Percentiles rank a stretch among this genome's conserved stretches.
Evolutionary conservation across 2,797 vertebrate genomes (phyloP).

Genomic region (Sebastes melanostomus): DNA sequence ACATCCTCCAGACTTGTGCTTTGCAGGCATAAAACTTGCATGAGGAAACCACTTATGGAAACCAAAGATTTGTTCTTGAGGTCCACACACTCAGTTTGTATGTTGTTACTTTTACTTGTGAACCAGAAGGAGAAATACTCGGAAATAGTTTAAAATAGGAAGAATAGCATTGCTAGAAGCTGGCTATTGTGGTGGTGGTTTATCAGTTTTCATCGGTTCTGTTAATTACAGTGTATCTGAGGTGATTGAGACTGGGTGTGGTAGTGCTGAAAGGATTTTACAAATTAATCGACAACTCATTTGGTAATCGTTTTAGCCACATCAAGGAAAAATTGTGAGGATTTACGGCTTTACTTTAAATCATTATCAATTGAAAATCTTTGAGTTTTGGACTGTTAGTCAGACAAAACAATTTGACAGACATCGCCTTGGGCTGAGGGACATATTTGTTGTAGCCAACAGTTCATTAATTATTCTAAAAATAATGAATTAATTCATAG

Average conservation of each 20-base stretch:
- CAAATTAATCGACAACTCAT: background rate
- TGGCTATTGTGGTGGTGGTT: background rate
- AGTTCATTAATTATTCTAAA: background rate
- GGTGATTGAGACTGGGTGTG: background rate
- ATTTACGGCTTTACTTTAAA: background rate
- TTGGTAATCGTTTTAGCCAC: background rate
- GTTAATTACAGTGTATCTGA: background rate
- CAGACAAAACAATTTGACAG: background rate
- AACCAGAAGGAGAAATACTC: background rate
- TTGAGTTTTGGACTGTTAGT: background rate
- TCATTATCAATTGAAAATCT: background rate
- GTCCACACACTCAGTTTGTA: constrained; percentile 11
- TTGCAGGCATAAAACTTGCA: background rate
- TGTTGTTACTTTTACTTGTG: constrained; percentile 10
- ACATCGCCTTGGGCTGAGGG: too few relatives aligned
- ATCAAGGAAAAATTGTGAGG: background rate
- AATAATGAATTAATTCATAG: background rate
- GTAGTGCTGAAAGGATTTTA: background rate
- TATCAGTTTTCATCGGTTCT: background rate
- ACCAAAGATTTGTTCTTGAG: constrained; percentile 18
- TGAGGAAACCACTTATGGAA: constrained; percentile 29
- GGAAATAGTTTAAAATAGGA: background rate
- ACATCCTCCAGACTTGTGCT: constrained; percentile 1
- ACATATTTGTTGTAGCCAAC: background rate
- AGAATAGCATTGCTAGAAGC: background rate